Conservation (phyloP, 2,797 vertebrate species). For the Melanogrammus aeglefinus region DNA sequence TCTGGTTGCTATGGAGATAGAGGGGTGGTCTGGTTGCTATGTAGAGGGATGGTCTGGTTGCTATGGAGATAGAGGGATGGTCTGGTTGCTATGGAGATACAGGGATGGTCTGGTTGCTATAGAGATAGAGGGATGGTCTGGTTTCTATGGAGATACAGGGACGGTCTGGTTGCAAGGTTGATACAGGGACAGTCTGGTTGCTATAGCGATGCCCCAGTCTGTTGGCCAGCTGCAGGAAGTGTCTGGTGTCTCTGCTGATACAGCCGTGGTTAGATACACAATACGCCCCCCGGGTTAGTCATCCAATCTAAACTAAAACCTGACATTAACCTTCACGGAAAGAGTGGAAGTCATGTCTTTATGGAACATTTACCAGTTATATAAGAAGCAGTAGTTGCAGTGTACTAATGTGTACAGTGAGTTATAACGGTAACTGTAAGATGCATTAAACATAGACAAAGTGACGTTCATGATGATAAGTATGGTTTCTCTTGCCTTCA, state of each 20-base stretch:
- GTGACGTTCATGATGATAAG: background rate
- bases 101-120: no score
- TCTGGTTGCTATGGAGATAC: no score
- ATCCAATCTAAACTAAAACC: no score
- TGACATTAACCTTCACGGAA: no score
- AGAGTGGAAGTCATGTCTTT: background rate
- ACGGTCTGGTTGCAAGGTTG: background rate
- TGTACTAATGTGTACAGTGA: background rate
- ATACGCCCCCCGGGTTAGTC: background rate
- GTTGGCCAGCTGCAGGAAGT: background rate
- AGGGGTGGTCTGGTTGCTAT: background rate
- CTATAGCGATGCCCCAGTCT: background rate
- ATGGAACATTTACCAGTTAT: background rate
- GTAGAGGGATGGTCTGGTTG: background rate
- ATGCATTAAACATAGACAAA: background rate
- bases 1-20: background rate
- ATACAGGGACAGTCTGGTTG: background rate
- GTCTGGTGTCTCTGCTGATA: background rate
- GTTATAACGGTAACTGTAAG: background rate
- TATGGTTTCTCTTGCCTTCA: conserved; percentile 7
- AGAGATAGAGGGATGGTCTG: no score
- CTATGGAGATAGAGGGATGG: background rate
- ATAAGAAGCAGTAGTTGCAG: background rate
- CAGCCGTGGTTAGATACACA: background rate
- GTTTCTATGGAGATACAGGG: background rate